Base-by-base conservation (phyloP, 2,888 invertebrate species). In the Polylopha cassiicola region DNA sequence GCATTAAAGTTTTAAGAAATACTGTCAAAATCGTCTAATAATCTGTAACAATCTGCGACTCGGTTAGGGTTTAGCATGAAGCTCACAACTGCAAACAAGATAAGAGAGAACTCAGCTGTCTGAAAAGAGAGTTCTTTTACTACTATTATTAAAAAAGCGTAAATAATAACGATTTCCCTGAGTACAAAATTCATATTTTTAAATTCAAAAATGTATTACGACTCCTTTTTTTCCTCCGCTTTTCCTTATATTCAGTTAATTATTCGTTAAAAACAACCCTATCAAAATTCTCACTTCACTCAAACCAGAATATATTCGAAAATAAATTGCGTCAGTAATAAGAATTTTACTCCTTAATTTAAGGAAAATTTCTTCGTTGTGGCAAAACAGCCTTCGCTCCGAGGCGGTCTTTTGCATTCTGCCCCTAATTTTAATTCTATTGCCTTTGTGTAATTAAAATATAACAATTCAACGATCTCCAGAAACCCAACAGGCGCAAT, bases 361-460 rank as follows among this genome's bases (percentile, higher is more conserved):
- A 28, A 42, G 22, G 28, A 32, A 46, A 53, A 50, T 53, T 47
- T 43, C 52, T 45, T 47, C 38, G 48, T 50, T 54, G 48, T 46
- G 50, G 54, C 52, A 47, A 50, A 55, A 57, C 53, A 53, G 51
- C 43, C 48, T 48, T 46, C 52, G 51, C 49, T 53, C 55, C 46
- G 51, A 43, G 21, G 33, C 34, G 43, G 43, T 39, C 31, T 44
- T 44, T 38, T 37, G 29, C 36, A 32, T 47, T 30, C 23, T 37
- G 16, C 33, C 30, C 41, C 28, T 58, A 57, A 68, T 64, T 64
- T 61, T 62, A 64, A 65, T 62, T 62, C 51, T 48, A 57, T 55
- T 58, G 49, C 57, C 43, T 49, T 51, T 48, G 56, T 48, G 55
- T 67, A 68, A 71, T 71, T 71, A 72, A 70, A 72, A 66, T 59